Evolutionary conservation across 2,888 invertebrate genomes (phyloP), one percentile per base, ranked within the genome.

Genomic region (Andrena minutula): DNA sequence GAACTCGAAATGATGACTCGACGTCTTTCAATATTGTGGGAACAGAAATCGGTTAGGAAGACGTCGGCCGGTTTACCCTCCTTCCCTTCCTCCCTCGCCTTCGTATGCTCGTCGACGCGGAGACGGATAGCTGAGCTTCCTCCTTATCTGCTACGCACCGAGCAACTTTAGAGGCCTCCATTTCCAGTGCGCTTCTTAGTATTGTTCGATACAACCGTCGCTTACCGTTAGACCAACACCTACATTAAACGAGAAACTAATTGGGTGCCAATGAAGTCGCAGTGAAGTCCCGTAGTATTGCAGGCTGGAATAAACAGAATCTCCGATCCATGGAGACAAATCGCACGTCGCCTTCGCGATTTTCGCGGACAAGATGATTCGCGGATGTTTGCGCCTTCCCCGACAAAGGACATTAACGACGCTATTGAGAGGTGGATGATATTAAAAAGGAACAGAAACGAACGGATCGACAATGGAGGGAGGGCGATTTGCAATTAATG

Each of bases 1-100:
- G 89, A 89, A 91, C 91, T 92, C 90, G 89, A 92, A 93, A 93
- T 89, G 92, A 92, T 93, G 93, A 93, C 93, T 93, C 92, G 91
- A 91, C 93, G 90, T 79, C 91, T 92, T 93, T 92, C 92, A 92
- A 91, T 92, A 93, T 93, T 93, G 92, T 93, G 93, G 93, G 93
- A 93, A 93, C 92, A 88, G 90, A 89, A 93, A 89, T 91, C 86
- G 88, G 89, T 87, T 83, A 85, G 85, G 85, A 82, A 88, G 88
- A 88, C 88, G 86, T 87, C 89, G 89, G 89, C 85, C 80, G 79
- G 83, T 83, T 86, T 86, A 79, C 83, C 70, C 82, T 79, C 82
- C 65, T 63, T 80, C 77, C 66, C 77, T 65, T 69, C 84, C 84
- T 56, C 83, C 83, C 73, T 87, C 86, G 68, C 73, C 78, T 60